Conservation (phyloP, 2,888 invertebrate genomes). For the Glyphotaelius pellucidus region DNA sequence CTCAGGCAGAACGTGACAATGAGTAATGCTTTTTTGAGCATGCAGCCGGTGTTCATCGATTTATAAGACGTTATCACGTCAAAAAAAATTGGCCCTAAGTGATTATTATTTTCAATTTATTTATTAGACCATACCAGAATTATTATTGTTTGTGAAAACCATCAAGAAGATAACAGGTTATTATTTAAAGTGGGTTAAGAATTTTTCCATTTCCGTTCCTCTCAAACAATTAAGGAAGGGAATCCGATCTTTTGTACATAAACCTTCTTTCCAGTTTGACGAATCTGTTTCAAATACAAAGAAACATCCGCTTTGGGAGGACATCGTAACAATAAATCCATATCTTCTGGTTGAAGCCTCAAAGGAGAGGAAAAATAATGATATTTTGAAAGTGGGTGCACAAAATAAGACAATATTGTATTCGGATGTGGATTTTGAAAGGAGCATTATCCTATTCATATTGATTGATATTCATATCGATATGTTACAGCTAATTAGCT, state of each 20-base stretch:
- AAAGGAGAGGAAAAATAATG: background rate
- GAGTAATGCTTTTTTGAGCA: too few relatives aligned
- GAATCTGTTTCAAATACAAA: constrained; percentile 2
- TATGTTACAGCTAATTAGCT: background rate
- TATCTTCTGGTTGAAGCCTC: background rate
- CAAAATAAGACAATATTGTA: background rate
- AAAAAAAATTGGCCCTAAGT: too few relatives aligned
- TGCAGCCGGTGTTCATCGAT: too few relatives aligned
- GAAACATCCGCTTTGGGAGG: background rate
- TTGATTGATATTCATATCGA: background rate
- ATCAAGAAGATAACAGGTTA: background rate
- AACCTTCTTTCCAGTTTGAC: background rate
- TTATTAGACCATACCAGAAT: background rate
- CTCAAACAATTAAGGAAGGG: background rate
- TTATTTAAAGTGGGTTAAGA: background rate
- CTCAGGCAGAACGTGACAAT: too few relatives aligned
- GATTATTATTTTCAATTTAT: too few relatives aligned
- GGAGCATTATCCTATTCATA: background rate
- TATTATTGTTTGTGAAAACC: background rate
- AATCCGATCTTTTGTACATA: background rate
- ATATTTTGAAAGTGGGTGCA: background rate
- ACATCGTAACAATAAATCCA: background rate
- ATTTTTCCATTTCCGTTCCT: background rate
- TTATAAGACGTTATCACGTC: too few relatives aligned
- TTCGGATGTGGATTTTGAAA: background rate